Conservation (phyloP, 2,888 invertebrate species). For the Argyresthia goedartella region DNA sequence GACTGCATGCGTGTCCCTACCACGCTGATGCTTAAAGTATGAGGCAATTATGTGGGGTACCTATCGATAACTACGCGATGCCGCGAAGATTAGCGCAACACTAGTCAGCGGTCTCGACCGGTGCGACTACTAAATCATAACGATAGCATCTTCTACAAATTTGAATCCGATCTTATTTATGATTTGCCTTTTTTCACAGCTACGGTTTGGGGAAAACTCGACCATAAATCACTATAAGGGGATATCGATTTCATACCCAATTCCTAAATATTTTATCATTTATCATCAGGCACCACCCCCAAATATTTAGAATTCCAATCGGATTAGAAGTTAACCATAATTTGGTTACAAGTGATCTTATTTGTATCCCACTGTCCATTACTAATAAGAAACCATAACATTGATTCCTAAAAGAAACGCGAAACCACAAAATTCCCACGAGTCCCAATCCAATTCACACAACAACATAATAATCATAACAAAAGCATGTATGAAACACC, state of each 20-base stretch:
- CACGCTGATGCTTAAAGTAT: too few species aligned
- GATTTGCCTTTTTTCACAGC: slow-evolving; percentile 70
- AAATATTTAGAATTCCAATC: background rate
- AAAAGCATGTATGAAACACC: slow-evolving; percentile 64
- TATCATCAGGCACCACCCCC: background rate
- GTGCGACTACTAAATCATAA: slow-evolving; percentile 68
- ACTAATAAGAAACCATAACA: background rate
- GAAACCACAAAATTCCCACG: slow-evolving; percentile 36
- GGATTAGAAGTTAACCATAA: too few species aligned
- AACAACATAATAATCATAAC: slow-evolving; percentile 68
- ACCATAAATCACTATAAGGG: slow-evolving; percentile 65
- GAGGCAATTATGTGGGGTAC: background rate
- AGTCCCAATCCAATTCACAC: slow-evolving; percentile 44
- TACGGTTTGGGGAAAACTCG: slow-evolving; percentile 65
- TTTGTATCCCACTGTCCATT: background rate
- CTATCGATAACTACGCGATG: slow-evolving; percentile 40
- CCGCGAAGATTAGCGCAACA: slow-evolving; percentile 56
- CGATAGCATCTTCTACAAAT: slow-evolving; percentile 72
- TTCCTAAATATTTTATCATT: slow-evolving; percentile 8
- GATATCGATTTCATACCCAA: slow-evolving; percentile 53
- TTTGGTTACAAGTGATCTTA: background rate
- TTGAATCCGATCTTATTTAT: slow-evolving; percentile 73
- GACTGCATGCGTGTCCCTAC: too few species aligned
- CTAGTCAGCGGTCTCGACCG: slow-evolving; percentile 64
- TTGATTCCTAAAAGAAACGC: background rate